phyloP scores from a whole-genome alignment of 2,797 vertebrate genomes.

The Margarornis squamiger region DNA sequence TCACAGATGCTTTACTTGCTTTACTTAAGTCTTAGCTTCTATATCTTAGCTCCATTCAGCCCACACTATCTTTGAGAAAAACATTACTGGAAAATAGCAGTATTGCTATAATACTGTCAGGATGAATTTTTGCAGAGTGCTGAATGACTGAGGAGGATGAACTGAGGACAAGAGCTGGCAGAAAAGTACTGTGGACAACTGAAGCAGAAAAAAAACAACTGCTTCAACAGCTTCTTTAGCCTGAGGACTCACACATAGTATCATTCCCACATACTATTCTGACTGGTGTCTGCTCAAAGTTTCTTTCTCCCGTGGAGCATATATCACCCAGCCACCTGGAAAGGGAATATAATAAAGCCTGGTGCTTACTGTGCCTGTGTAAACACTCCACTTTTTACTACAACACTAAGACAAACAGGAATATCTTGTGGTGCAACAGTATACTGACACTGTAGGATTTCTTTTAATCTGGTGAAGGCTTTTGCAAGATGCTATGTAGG shows the following conservation, averaged over 20 bases:
- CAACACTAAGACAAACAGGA: conserved; percentile 25
- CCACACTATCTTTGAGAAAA: not conserved
- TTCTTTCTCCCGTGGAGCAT: not conserved
- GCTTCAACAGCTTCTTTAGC: not conserved
- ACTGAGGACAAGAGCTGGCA: not conserved
- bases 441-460: not conserved
- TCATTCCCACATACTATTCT: not conserved
- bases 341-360: not conserved
- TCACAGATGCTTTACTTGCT: not conserved
- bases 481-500: conserved; percentile 57
- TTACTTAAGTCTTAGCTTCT: not conserved
- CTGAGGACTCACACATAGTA: not conserved
- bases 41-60: not conserved
- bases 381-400: conserved; percentile 12
- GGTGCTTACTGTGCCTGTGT: not conserved
- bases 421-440: conserved; percentile 19
- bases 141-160: not conserved
- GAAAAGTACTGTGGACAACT: not conserved
- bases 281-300: not conserved
- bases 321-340: not conserved
- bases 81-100: not conserved
- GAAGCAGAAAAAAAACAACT: not conserved
- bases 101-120: not conserved
- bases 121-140: not conserved
- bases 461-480: conserved; percentile 26